These are phyloP conservation scores for Halictus rubicundus DNA, from an alignment of 1,140 invertebrate species.

Conservation along the genomic window DNA sequence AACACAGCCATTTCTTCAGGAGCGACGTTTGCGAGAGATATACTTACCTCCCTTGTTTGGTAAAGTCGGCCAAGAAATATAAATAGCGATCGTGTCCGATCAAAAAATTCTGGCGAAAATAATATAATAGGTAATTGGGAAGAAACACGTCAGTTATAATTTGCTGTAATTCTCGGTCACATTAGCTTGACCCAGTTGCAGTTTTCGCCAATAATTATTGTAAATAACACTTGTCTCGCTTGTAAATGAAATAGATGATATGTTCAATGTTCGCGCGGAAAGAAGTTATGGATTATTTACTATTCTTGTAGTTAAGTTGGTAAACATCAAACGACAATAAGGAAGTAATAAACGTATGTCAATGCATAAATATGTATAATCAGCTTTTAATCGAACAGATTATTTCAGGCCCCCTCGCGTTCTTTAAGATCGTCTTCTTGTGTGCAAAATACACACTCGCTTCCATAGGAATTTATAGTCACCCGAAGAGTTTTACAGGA, in stretches of 20 bases:
- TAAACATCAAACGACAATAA: background rate
- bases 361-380: background rate
- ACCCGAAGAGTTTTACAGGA: constrained; percentile 16
- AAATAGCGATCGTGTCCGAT: background rate
- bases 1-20: constrained; percentile 11
- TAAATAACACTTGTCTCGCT: no score
- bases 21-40: background rate
- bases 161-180: background rate
- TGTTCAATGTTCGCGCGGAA: background rate
- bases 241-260: no score
- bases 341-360: background rate
- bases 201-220: background rate
- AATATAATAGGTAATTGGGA: no score
- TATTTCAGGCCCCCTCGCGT: no score
- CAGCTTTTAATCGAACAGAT: background rate
- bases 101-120: no score
- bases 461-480: background rate
- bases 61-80: background rate
- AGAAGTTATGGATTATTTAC: background rate
- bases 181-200: background rate
- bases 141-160: background rate
- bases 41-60: background rate
- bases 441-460: background rate
- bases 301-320: background rate
- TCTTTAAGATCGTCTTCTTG: no score